Percentiles rank a stretch among this genome's conserved stretches.
Evolutionary conservation across 2,797 vertebrate genomes (phyloP).

Genomic region (Pachyuromys duprasi): DNA sequence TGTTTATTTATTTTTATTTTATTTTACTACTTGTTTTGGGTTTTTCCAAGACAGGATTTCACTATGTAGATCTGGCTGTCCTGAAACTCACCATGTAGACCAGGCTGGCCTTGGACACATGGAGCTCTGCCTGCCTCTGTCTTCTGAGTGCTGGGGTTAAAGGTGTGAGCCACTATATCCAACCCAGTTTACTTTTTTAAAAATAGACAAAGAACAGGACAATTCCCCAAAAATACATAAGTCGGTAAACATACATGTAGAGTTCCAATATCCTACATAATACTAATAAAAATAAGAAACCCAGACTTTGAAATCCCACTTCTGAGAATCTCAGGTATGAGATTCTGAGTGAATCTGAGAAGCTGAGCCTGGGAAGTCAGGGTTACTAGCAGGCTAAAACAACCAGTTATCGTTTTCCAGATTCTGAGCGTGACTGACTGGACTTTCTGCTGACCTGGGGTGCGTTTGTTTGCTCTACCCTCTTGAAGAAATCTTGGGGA

Average conservation of each 20-base stretch:
- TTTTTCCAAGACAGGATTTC: not conserved
- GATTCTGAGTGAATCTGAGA: conserved; percentile 21
- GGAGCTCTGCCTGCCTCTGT: not conserved
- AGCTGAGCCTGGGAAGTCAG: not conserved
- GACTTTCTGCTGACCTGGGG: conserved; percentile 5
- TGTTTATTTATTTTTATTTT: not conserved
- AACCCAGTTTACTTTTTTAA: not conserved
- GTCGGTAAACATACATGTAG: not conserved
- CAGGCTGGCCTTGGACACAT: not conserved
- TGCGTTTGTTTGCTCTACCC: not conserved
- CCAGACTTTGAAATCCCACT: not conserved
- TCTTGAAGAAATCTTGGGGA: not conserved
- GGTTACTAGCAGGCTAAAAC: not conserved
- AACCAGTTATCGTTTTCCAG: not conserved
- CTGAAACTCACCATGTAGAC: not conserved
- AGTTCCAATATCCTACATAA: not conserved
- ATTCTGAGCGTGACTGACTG: not conserved
- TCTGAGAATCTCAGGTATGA: conserved; percentile 25
- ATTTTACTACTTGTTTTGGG: too few relatives aligned
- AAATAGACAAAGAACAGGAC: not conserved
- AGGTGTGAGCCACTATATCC: not conserved
- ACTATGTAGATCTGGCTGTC: not conserved
- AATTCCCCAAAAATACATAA: conserved; percentile 17
- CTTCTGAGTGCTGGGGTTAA: not conserved
- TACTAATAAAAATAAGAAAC: not conserved